Evolutionary conservation across 30 jellyfish, hydroid and myxozoan genomes (phyloP).

Genomic region (Hydractinia symbiolongicarpus): DNA sequence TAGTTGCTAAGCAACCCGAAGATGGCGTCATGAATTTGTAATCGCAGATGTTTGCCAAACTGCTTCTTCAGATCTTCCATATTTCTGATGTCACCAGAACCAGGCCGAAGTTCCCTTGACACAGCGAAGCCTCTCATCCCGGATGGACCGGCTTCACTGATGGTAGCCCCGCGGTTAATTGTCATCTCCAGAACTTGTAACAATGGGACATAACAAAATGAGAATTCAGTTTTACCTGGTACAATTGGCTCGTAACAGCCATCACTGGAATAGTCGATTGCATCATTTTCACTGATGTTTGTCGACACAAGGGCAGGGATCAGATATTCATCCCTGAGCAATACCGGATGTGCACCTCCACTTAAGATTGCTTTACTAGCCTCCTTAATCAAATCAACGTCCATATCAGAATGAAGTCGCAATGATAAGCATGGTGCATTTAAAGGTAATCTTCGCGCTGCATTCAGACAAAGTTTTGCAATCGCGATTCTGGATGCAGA

Average conservation of each 20-base stretch:
- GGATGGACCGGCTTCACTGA: constrained; percentile 27
- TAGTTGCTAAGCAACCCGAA: neutral
- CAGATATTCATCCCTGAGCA: constrained; percentile 14
- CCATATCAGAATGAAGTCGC: constrained; percentile 9
- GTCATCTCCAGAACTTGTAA: constrained; percentile 25
- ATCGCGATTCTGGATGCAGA: constrained; percentile 1
- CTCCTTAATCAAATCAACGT: constrained; percentile 3
- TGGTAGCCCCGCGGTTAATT: constrained; percentile 30
- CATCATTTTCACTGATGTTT: neutral
- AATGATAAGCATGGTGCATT: constrained; percentile 34
- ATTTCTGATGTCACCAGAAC: constrained; percentile 21
- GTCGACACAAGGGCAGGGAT: constrained; percentile 16
- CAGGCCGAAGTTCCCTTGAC: constrained; percentile 27
- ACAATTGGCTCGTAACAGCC: constrained; percentile 33
- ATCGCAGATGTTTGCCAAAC: constrained; percentile 34
- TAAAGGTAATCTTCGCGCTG: constrained; percentile 31
- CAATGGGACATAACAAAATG: constrained; percentile 22
- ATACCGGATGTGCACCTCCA: constrained; percentile 34
- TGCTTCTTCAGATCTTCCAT: constrained; percentile 16
- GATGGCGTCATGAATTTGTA: constrained; percentile 20
- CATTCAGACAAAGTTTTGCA: constrained; percentile 21
- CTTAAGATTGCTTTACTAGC: constrained; percentile 21
- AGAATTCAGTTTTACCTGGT: constrained; percentile 32
- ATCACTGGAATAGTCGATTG: constrained; percentile 13
- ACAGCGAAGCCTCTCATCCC: constrained; percentile 32